Conservation (phyloP, 35 echinoderm and acorn worm species). For the Lytechinus variegatus region DNA sequence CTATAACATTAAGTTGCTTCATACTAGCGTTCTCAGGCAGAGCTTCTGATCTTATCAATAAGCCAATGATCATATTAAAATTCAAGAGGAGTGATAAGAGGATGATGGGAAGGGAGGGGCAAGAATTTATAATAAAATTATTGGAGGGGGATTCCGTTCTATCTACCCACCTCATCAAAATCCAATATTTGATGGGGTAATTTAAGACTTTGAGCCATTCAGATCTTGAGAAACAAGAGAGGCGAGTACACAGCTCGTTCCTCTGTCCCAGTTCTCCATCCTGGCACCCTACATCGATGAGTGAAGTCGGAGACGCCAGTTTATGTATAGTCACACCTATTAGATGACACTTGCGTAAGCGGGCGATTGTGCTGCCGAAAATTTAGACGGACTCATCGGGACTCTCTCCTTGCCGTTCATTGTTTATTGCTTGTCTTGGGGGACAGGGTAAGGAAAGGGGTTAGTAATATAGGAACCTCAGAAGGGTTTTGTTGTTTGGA, state of each 20-base stretch:
- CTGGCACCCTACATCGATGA: not conserved
- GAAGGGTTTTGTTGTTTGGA: not conserved
- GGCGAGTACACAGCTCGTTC: not conserved
- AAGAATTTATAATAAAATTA: not conserved
- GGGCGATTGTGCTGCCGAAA: not conserved
- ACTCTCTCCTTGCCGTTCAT: not conserved
- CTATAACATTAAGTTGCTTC: not conserved
- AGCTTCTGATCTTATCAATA: not conserved
- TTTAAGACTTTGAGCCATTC: not conserved
- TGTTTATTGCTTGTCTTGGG: not conserved
- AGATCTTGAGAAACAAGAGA: constrained; percentile 12
- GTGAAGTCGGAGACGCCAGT: constrained; percentile 4
- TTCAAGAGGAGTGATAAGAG: constrained; percentile 17
- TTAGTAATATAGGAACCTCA: not conserved
- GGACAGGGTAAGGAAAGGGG: not conserved
- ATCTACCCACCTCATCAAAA: not conserved
- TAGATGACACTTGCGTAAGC: constrained; percentile 1
- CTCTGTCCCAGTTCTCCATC: not conserved
- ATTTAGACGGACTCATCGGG: not conserved
- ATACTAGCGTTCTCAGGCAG: not conserved
- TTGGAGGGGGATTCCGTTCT: not conserved
- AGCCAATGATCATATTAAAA: not conserved
- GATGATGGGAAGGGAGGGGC: not conserved
- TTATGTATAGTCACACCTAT: constrained; percentile 13
- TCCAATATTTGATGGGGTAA: constrained; percentile 4